phyloP scores from a whole-genome alignment of 2,113 vertebrate genomes.

The Amazona guildingii region DNA sequence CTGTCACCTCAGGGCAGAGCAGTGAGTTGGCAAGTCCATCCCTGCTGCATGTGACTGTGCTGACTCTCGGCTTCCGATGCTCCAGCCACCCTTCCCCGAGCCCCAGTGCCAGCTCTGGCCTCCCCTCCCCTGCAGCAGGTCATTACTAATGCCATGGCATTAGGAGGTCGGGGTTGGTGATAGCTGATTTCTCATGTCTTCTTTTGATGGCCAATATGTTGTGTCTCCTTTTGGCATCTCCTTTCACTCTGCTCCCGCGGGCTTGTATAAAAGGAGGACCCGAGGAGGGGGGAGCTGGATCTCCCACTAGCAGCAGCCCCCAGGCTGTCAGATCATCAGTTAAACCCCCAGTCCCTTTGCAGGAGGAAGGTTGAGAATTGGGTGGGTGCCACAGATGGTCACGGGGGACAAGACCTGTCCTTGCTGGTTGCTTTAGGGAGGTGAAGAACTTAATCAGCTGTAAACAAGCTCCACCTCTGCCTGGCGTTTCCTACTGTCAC shows the following conservation, averaged over 20 bases:
- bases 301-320: fast-evolving
- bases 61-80: not conserved
- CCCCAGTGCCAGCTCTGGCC: fast-evolving
- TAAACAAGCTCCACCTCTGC: not conserved
- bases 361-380: not conserved
- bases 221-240: not conserved
- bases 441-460: not conserved
- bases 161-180: not conserved
- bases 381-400: not conserved
- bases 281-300: not conserved
- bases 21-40: not conserved
- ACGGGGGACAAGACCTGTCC: fast-evolving
- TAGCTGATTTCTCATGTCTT: fast-evolving
- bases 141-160: fast-evolving
- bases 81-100: not conserved
- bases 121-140: fast-evolving
- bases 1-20: not conserved
- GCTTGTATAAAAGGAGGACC: not conserved
- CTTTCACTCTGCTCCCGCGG: not conserved
- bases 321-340: not conserved
- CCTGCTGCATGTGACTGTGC: not conserved
- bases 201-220: not conserved
- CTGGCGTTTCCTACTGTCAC: not conserved
- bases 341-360: fast-evolving
- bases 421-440: not conserved